Evolutionary conservation across 2,888 invertebrate species (phyloP).

Genomic region (Hofmannophila pseudospretella): DNA sequence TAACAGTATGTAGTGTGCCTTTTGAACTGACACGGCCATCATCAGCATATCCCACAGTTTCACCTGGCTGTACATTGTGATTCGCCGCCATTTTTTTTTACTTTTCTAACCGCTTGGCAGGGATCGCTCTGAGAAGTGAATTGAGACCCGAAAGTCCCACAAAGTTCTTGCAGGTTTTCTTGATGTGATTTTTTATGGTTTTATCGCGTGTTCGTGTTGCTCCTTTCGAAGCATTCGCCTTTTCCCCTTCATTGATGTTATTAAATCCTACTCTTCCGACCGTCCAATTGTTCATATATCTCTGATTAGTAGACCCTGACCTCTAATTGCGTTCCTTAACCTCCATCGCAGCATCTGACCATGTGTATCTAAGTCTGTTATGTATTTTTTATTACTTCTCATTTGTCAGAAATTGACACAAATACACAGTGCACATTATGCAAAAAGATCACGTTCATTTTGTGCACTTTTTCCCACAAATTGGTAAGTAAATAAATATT

Average conservation of each 20-base stretch:
- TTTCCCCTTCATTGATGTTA: background rate
- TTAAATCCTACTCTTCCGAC: background rate
- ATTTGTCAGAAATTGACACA: background rate
- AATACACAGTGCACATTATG: slow-evolving; percentile 6
- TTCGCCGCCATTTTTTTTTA: slow-evolving; percentile 10
- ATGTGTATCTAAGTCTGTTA: background rate
- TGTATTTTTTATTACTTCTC: background rate
- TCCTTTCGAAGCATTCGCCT: background rate
- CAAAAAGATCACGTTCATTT: slow-evolving; percentile 2
- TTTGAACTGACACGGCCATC: slow-evolving; percentile 56
- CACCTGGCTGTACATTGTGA: slow-evolving; percentile 11
- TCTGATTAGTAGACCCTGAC: slow-evolving; percentile 37
- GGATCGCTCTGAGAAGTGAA: slow-evolving; percentile 15
- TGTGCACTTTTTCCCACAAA: slow-evolving; percentile 4
- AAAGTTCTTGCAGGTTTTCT: no score
- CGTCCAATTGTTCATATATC: slow-evolving; percentile 1
- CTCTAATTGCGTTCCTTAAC: slow-evolving; percentile 39
- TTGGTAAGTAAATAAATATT: slow-evolving; percentile 10
- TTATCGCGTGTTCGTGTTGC: slow-evolving; percentile 7
- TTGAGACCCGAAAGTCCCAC: background rate
- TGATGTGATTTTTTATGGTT: slow-evolving; percentile 3
- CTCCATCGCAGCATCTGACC: slow-evolving; percentile 26
- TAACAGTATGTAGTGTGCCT: slow-evolving; percentile 69
- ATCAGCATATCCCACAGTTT: slow-evolving; percentile 6
- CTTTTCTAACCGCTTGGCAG: slow-evolving; percentile 32